Percentiles rank a stretch among this genome's conserved stretches.
Evolutionary conservation across 1,140 invertebrate species (phyloP).

Genomic region (Dolichoris vasculosae): DNA sequence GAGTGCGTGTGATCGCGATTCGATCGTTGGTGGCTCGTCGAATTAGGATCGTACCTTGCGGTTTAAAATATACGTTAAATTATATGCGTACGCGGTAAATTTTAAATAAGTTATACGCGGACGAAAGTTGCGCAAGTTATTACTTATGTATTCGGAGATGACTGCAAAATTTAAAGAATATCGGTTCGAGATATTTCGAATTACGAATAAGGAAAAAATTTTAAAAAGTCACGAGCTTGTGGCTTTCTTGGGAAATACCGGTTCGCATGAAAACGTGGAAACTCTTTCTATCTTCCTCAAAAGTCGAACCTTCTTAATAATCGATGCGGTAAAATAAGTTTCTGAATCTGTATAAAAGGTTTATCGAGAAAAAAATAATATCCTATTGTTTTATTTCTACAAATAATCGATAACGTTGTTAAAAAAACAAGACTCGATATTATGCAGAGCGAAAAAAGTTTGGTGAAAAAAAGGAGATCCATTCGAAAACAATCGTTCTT

Average conservation of each 20-base stretch:
- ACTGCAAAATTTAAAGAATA: too few relatives aligned
- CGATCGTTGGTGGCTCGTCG: not conserved
- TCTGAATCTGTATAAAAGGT: not conserved
- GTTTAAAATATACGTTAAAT: too few relatives aligned
- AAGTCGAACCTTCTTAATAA: constrained; percentile 4
- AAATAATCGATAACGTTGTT: not conserved
- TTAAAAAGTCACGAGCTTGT: not conserved
- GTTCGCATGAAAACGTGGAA: not conserved
- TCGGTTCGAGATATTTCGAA: not conserved
- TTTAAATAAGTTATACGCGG: not conserved
- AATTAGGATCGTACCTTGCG: too few relatives aligned
- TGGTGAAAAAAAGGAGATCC: too few relatives aligned
- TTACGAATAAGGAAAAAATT: not conserved
- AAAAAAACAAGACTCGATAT: too few relatives aligned
- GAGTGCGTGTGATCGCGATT: not conserved
- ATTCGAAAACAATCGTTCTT: too few relatives aligned
- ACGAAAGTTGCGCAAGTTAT: not conserved
- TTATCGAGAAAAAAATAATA: not conserved
- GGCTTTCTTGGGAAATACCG: not conserved
- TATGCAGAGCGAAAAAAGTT: too few relatives aligned
- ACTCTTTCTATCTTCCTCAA: not conserved
- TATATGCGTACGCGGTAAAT: too few relatives aligned
- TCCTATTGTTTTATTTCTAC: not conserved
- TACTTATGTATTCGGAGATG: not conserved
- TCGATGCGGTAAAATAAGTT: not conserved